Base-by-base conservation (phyloP, 2,888 invertebrate genomes). In the Lycaena phlaeas region DNA sequence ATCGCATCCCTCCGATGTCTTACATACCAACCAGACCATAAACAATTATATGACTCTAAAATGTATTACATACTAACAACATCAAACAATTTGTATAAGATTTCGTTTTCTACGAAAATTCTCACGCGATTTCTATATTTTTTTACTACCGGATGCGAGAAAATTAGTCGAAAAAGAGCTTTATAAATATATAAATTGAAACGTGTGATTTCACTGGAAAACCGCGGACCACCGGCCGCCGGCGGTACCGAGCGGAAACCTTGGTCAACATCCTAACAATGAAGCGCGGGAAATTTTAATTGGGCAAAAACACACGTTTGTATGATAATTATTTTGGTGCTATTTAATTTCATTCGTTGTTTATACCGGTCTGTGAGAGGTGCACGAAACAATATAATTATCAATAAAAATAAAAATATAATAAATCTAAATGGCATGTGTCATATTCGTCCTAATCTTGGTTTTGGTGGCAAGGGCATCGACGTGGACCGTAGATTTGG, bases 261-360 rank as follows among this genome's bases (percentile, higher is more conserved):
- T 69, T 67, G 46, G 64, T 45, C 57, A 63, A 65, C 53, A 59
- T 44, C 62, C 66, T 59, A 56, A 59, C 64, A 64, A 61, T 60
- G 56, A 50, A 53, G 52, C 50, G 69, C 75, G 75, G 76, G 77
- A 77, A 75, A 66, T 57, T 42, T 36, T 57, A 61, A 75, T 74
- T 70, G 57, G 54, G 50, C 54, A 67, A 71, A 71, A 67, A 69
- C 43, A 50, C 52, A 64, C 64, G 63, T 59, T 62, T 57, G 61
- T 67, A 61, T 53, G 55, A 43, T 47, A 56, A 54, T n/a, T n/a
- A n/a, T n/a, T n/a, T n/a, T n/a, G n/a, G n/a, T 43, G 41, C 39
- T 43, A 39, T 42, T 43, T 45, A 36, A 43, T 46, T 48, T 43
- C 26, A 17, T 41, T 18, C 22, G 9, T 31, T 44, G 10, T 17